Conservation (phyloP, 2,888 invertebrate genomes). For the Harpagoxenus sublaevis region DNA sequence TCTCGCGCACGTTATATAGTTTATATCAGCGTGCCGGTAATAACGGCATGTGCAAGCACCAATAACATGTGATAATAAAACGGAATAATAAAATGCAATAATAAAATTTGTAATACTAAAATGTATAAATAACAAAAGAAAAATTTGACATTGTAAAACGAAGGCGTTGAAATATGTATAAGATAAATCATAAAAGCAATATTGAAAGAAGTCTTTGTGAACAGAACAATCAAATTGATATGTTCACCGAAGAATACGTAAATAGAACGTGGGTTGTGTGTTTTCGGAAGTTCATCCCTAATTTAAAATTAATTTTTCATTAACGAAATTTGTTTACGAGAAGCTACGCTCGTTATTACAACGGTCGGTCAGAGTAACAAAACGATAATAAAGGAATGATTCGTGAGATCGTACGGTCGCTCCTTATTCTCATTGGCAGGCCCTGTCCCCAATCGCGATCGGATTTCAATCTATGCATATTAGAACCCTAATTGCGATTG, state of each 20-base stretch:
- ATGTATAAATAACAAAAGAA: neutral
- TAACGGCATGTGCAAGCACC: neutral
- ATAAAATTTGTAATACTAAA: neutral
- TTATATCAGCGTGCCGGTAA: neutral
- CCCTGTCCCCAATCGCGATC: slow-evolving; percentile 41
- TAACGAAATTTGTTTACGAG: slow-evolving; percentile 15
- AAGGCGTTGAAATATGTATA: neutral
- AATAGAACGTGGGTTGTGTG: too few species aligned
- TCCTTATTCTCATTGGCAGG: slow-evolving; percentile 17
- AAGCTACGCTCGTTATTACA: slow-evolving; percentile 19
- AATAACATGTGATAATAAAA: neutral
- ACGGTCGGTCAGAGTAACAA: neutral
- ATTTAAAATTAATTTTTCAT: slow-evolving; percentile 22
- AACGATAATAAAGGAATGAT: slow-evolving; percentile 17
- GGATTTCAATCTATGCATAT: slow-evolving; percentile 65
- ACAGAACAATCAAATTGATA: too few species aligned
- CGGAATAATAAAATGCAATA: neutral
- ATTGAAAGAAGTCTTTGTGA: too few species aligned
- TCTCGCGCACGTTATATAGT: neutral
- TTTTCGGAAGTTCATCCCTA: neutral
- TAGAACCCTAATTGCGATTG: slow-evolving; percentile 65
- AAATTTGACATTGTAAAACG: neutral
- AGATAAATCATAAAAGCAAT: too few species aligned
- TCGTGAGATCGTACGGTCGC: neutral
- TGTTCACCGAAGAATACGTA: too few species aligned